A percentile compares a stretch with the other conserved stretches of the same genome.
phyloP scores from a whole-genome alignment of 1,140 invertebrate genomes.

The Drosophila sechellia region DNA sequence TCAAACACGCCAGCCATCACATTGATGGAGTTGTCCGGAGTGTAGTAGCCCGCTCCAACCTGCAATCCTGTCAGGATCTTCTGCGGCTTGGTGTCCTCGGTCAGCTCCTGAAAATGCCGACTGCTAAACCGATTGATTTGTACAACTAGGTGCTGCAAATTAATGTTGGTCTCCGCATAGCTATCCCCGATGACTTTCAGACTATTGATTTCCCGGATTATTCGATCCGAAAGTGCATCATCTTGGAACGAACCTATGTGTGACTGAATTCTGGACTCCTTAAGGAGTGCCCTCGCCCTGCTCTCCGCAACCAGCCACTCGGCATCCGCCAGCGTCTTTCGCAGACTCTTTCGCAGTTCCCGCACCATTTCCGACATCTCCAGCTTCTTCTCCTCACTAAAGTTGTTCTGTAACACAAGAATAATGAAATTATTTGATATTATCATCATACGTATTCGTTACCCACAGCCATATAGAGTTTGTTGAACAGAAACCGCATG shows the following conservation, averaged over 20 bases:
- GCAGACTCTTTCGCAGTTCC: slow-evolving; percentile 87
- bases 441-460: background rate
- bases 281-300: slow-evolving; percentile 86
- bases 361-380: slow-evolving; percentile 54
- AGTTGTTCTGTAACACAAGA: slow-evolving; percentile 40
- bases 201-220: slow-evolving; percentile 52
- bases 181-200: slow-evolving; percentile 31
- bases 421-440: background rate
- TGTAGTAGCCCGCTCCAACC: slow-evolving; percentile 64
- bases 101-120: slow-evolving; percentile 39
- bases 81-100: slow-evolving; percentile 55
- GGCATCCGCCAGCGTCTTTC: slow-evolving; percentile 86
- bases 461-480: slow-evolving; percentile 41
- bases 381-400: slow-evolving; percentile 46
- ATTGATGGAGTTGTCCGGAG: slow-evolving; percentile 71
- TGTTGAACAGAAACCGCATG: slow-evolving; percentile 53
- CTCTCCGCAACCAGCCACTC: slow-evolving; percentile 91
- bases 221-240: slow-evolving; percentile 21
- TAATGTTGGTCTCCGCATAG: slow-evolving; percentile 57
- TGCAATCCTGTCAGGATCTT: slow-evolving; percentile 55
- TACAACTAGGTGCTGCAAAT: slow-evolving; percentile 39
- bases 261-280: slow-evolving; percentile 86
- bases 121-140: slow-evolving; percentile 52
- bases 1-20: slow-evolving; percentile 94
- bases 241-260: slow-evolving; percentile 87